These are phyloP conservation scores for Hesperophylax magnus DNA, from an alignment of 1,140 invertebrate species.

Conservation along the genomic window DNA sequence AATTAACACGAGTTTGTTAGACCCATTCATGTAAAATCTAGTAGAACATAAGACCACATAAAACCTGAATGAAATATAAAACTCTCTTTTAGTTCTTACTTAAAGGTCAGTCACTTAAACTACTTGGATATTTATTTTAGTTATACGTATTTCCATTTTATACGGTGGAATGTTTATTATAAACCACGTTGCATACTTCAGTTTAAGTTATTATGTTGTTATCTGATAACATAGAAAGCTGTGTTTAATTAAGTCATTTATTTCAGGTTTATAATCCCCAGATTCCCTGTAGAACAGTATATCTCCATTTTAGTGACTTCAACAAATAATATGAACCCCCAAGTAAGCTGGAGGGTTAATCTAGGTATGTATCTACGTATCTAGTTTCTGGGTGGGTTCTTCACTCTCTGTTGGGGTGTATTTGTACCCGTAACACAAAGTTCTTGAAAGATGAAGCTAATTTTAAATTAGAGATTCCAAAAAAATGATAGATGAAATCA, in stretches of 20 bases:
- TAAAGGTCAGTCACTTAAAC: no score
- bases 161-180: no score
- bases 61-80: no score
- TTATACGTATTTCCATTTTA: no score
- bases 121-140: no score
- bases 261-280: constrained; percentile 30
- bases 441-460: constrained; percentile 4
- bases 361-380: constrained; percentile 11
- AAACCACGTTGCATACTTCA: no score
- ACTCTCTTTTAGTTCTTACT: no score
- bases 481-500: no score
- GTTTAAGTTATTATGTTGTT: no score
- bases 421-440: not conserved
- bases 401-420: not conserved
- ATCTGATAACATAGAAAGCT: not conserved
- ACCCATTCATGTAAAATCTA: no score
- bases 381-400: not conserved
- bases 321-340: constrained; percentile 29
- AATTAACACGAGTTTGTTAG: no score
- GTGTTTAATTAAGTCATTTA: constrained; percentile 34
- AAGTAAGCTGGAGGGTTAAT: constrained; percentile 33
- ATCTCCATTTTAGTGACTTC: constrained; percentile 35
- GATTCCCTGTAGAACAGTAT: constrained; percentile 36
- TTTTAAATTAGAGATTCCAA: not conserved
- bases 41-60: no score